Conservation (phyloP, 2,888 invertebrate genomes). For the Apamea monoglypha region DNA sequence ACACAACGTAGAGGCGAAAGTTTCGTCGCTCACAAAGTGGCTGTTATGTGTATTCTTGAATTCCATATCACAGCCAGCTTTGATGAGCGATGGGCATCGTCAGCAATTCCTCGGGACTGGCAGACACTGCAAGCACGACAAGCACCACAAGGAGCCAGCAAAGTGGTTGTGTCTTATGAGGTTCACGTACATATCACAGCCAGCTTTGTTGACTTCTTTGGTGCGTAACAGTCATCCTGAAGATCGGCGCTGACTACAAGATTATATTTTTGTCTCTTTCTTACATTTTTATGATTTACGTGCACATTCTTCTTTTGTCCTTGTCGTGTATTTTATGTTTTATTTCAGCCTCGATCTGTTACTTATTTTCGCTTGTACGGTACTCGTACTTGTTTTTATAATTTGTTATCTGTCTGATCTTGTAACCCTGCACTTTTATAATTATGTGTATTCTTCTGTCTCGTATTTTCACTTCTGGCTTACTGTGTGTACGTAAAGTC, state of each 20-base stretch:
- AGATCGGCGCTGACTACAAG: slow-evolving; percentile 13
- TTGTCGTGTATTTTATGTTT: slow-evolving; percentile 20
- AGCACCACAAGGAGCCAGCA: slow-evolving; percentile 89
- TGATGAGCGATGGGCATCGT: slow-evolving; percentile 94
- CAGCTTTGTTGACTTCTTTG: slow-evolving; percentile 91
- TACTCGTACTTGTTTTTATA: neutral
- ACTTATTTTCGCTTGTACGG: neutral
- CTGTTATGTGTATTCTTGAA: slow-evolving; percentile 93
- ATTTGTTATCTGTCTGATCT: neutral
- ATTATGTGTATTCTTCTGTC: slow-evolving; percentile 8
- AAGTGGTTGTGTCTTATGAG: slow-evolving; percentile 96
- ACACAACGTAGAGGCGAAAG: slow-evolving; percentile 17
- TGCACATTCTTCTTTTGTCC: slow-evolving; percentile 2
- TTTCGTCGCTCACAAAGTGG: slow-evolving; percentile 96
- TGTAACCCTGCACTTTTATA: neutral
- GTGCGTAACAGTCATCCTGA: slow-evolving; percentile 53
- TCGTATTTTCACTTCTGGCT: neutral
- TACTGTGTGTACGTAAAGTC: slow-evolving; percentile 3
- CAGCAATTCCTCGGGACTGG: slow-evolving; percentile 7
- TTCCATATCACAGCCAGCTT: slow-evolving; percentile 99
- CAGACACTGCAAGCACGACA: slow-evolving; percentile 8
- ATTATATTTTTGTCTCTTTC: slow-evolving; percentile 5
- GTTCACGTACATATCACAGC: slow-evolving; percentile 97
- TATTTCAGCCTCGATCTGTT: slow-evolving; percentile 11
- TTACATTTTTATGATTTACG: slow-evolving; percentile 10